Base-by-base conservation (phyloP, 2,113 vertebrate genomes). In the Sphyrna mokarran region DNA sequence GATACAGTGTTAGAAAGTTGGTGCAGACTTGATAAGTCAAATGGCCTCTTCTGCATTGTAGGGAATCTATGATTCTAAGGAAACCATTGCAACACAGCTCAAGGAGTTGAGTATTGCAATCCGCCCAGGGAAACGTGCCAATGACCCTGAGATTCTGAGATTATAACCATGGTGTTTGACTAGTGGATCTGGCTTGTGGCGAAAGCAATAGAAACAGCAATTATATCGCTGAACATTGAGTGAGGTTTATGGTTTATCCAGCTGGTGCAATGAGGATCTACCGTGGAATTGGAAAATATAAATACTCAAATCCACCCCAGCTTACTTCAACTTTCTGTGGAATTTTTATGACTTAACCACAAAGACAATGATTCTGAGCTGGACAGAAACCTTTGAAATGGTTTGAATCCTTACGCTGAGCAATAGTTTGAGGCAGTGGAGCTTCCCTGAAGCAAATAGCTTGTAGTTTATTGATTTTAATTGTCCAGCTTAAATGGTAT, bases 181-280 rank as follows among this genome's bases (percentile, higher is more conserved):
- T 93, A 61, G n/a, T 93, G 63, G 89, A 66, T 37, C 89, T 37
- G 61, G 61, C 0, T 66, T 91, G 94, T 95, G 96, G 96, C 95
- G 70, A 95, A 96, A 96, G 96, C 95, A 78, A 96, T 70, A 97
- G 97, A 70, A 95, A 95, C 95, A 96, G 68, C 96, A 94, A 96
- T 96, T 96, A 96, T 69, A 96, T 95, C 96, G 96, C 96, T 96
- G 96, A 97, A 97, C 3, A 96, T 97, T 96, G 96, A 58, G 20
- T 97, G 97, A 96, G 96, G 96, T 96, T 96, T 96, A 96, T 96
- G 97, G 96, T 96, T 97, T 96, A 80, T 96, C 97, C 98, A 98
- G 98, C 97, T 98, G 98, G 97, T 96, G 63, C 16, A 93, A 95
- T 95, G 97, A 97, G 97, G 97, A 97, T 98, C 97, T 97, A 96